phyloP scores from a whole-genome alignment of 2,797 vertebrate genomes.

The Tokudaia tokunoshimensis region DNA sequence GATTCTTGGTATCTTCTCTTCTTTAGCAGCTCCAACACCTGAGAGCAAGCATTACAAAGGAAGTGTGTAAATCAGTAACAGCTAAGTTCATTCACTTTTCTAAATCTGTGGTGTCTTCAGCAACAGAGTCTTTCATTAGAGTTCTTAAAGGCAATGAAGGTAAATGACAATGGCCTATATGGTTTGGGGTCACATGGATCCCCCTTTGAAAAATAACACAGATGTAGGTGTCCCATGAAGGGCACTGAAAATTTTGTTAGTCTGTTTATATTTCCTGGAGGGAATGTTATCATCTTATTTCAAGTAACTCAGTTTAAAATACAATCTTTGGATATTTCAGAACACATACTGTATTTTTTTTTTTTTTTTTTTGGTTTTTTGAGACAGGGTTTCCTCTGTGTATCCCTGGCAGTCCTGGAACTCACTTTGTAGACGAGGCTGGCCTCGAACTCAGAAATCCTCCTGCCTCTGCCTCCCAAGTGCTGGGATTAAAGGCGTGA shows the following conservation, averaged over 20 bases:
- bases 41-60: not conserved
- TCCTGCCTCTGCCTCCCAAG: too few species aligned
- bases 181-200: not conserved
- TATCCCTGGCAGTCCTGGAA: too few species aligned
- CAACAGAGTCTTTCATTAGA: not conserved
- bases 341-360: not conserved
- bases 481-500: too few species aligned
- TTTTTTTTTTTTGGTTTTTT: too few species aligned
- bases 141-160: not conserved
- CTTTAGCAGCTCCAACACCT: not conserved
- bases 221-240: not conserved
- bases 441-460: too few species aligned
- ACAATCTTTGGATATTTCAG: not conserved
- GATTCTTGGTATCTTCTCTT: not conserved
- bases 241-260: not conserved
- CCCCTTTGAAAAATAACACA: not conserved
- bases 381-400: too few species aligned
- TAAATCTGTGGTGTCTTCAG: not conserved
- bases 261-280: too few species aligned
- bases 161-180: not conserved
- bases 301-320: not conserved
- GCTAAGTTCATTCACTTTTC: not conserved
- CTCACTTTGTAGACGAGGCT: too few species aligned
- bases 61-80: not conserved
- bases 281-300: not conserved